A percentile compares a stretch with the other conserved stretches of the same genome.
phyloP scores from a whole-genome alignment of 2,797 vertebrate genomes.

The Pachyuromys duprasi region DNA sequence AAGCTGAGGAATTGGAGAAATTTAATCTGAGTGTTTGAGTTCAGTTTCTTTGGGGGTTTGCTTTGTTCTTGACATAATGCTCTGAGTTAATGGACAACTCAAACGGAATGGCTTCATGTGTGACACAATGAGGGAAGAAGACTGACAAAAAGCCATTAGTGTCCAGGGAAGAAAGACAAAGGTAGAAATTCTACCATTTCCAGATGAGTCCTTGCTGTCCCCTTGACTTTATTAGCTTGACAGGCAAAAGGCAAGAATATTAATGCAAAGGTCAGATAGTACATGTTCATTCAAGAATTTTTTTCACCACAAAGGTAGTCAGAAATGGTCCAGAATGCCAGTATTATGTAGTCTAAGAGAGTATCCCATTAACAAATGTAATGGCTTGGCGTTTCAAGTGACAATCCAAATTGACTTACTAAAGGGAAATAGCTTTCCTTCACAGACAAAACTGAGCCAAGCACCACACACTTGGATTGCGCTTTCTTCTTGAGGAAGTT shows the following conservation, averaged over 20 bases:
- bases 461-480: slow-evolving; percentile 58
- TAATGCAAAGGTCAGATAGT: slow-evolving; percentile 92
- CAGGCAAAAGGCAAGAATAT: slow-evolving; percentile 91
- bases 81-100: slow-evolving; percentile 93
- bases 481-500: slow-evolving; percentile 67
- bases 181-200: slow-evolving; percentile 91
- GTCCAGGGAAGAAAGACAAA: slow-evolving; percentile 93
- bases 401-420: slow-evolving; percentile 86
- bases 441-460: slow-evolving; percentile 72
- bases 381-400: slow-evolving; percentile 85
- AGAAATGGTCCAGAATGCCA: slow-evolving; percentile 89
- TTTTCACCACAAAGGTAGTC: slow-evolving; percentile 86
- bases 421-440: slow-evolving; percentile 82
- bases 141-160: slow-evolving; percentile 95
- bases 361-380: slow-evolving; percentile 84
- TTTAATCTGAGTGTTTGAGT: slow-evolving; percentile 88
- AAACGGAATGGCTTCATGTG: slow-evolving; percentile 91
- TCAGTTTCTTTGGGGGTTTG: slow-evolving; percentile 84
- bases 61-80: slow-evolving; percentile 92
- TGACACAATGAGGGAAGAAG: slow-evolving; percentile 93
- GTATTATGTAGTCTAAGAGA: slow-evolving; percentile 86
- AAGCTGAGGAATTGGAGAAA: slow-evolving; percentile 86
- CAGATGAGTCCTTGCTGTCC: slow-evolving; percentile 89
- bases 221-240: slow-evolving; percentile 91
- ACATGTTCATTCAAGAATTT: slow-evolving; percentile 87